Conservation (phyloP, 2,797 vertebrate species). For the Ceryle rudis region DNA sequence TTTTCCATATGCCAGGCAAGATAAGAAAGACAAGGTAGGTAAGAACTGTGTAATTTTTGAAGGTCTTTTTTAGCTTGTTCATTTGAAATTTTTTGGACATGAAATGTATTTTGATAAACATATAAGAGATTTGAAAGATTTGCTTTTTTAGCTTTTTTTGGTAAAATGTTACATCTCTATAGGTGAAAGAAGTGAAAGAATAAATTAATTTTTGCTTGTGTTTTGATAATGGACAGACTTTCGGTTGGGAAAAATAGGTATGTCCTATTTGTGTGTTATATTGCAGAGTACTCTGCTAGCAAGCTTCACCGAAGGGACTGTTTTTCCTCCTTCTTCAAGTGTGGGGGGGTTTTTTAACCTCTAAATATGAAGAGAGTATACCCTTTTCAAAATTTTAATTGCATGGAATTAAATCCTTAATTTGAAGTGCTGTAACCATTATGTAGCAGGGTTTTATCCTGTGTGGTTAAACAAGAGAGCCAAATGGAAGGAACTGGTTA, state of each 20-base stretch:
- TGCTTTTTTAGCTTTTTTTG: neutral
- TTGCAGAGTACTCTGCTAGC: neutral
- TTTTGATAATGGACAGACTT: neutral
- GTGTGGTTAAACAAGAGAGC: neutral
- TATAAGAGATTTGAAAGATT: neutral
- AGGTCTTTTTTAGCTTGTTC: neutral
- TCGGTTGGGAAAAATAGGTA: neutral
- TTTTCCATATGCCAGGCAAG: slow-evolving; percentile 94
- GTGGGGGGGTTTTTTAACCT: neutral
- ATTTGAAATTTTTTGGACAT: neutral
- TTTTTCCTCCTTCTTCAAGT: neutral
- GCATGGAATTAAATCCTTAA: neutral
- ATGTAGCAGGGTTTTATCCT: neutral
- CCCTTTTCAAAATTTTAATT: neutral
- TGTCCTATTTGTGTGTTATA: neutral
- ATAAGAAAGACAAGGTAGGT: slow-evolving; percentile 95
- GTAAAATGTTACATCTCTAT: neutral
- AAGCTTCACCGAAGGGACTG: neutral
- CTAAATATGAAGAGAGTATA: neutral
- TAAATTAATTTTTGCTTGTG: neutral
- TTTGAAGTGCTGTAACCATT: neutral
- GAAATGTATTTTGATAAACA: neutral
- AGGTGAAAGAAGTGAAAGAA: neutral
- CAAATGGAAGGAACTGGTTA: neutral
- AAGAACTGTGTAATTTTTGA: neutral